A percentile compares a stretch with the other conserved stretches of the same genome.
phyloP scores from a whole-genome alignment of 2,113 vertebrate genomes.

The Casuarius casuarius region DNA sequence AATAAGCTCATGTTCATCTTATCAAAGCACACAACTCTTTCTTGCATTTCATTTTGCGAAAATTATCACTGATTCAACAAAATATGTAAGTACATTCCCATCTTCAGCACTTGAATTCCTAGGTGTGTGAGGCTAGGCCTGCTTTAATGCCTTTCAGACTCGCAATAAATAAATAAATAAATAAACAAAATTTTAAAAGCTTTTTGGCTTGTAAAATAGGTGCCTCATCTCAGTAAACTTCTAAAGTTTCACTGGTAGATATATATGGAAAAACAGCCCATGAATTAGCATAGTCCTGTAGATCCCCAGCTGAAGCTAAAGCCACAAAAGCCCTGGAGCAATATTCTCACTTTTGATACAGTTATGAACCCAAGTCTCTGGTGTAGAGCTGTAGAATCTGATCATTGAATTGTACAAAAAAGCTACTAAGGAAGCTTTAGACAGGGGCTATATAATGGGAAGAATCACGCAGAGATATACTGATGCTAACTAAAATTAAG shows the following conservation, averaged over 20 bases:
- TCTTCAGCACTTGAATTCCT: not conserved
- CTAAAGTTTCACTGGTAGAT: not conserved
- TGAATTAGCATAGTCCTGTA: not conserved
- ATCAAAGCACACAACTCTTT: not conserved
- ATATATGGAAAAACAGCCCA: not conserved
- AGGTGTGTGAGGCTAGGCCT: not conserved
- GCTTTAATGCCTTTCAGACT: not conserved
- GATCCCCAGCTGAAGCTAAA: not conserved
- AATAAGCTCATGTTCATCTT: not conserved
- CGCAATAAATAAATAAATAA: not conserved
- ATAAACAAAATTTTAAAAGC: too few species aligned
- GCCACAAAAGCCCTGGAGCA: not conserved
- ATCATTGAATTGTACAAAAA: not conserved
- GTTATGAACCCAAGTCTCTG: not conserved
- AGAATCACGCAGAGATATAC: not conserved
- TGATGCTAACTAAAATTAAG: not conserved
- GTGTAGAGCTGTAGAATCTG: not conserved
- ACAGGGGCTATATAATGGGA: not conserved
- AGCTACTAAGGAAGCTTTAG: not conserved
- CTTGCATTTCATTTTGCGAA: not conserved
- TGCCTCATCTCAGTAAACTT: not conserved
- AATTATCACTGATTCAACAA: not conserved
- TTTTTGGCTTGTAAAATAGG: not conserved
- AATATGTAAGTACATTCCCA: not conserved
- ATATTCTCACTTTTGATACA: not conserved